Conservation (phyloP, 2,797 vertebrate species). For the Uromys caudimaculatus region DNA sequence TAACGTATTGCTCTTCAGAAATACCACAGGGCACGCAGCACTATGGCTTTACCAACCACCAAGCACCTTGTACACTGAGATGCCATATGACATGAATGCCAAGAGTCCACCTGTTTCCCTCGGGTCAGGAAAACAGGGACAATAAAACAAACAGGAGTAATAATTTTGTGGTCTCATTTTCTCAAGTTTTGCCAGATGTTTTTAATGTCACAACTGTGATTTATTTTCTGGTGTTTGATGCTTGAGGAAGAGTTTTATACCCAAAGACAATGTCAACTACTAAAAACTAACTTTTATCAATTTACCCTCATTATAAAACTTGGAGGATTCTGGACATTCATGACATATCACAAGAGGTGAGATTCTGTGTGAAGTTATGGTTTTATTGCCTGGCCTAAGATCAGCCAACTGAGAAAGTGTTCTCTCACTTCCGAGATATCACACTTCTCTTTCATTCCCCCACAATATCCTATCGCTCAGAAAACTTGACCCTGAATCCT, state of each 20-base stretch:
- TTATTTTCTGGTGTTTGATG: neutral
- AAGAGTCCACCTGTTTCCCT: neutral
- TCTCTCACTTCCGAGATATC: neutral
- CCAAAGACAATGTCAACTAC: neutral
- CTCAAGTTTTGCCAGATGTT: neutral
- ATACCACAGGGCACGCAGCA: neutral
- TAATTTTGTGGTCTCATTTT: neutral
- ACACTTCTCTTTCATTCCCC: constrained; percentile 14
- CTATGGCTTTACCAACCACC: neutral
- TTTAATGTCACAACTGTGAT: neutral
- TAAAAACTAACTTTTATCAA: neutral
- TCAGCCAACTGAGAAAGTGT: neutral
- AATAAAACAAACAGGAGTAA: neutral
- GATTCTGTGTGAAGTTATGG: neutral
- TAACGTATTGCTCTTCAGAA: neutral
- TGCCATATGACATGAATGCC: fast-evolving
- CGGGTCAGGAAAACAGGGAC: neutral
- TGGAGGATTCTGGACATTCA: neutral
- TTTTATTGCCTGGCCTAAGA: neutral
- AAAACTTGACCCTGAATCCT: constrained; percentile 11
- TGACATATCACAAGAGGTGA: neutral
- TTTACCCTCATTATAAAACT: neutral
- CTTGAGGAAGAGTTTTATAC: neutral
- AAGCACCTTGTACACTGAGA: neutral
- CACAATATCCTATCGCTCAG: neutral